Evolutionary conservation across 2,888 invertebrate genomes (phyloP).

Genomic region (Leptopterna dolabrata): DNA sequence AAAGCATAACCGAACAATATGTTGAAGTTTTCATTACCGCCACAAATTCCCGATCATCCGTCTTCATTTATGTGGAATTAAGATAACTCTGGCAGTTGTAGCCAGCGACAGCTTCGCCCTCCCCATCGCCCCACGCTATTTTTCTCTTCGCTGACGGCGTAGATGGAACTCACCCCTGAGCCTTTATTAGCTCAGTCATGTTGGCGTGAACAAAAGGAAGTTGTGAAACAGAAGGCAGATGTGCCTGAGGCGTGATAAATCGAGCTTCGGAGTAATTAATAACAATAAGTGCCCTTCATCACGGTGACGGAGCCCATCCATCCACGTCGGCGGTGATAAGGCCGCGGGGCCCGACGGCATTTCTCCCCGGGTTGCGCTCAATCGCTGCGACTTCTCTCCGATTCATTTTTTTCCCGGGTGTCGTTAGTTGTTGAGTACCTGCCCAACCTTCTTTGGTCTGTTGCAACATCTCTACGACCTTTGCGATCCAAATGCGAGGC

Average conservation of each 20-base stretch:
- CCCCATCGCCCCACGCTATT: neutral
- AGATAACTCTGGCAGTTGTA: constrained; percentile 22
- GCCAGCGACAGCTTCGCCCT: neutral
- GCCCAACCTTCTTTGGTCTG: no score
- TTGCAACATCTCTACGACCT: no score
- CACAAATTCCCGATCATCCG: neutral
- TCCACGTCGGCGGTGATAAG: constrained; percentile 44
- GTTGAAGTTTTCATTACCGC: constrained; percentile 1
- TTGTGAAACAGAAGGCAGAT: constrained; percentile 52
- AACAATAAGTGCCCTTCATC: constrained; percentile 52
- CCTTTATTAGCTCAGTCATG: constrained; percentile 47
- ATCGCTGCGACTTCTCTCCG: neutral
- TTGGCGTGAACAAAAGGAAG: constrained; percentile 51
- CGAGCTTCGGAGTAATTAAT: constrained; percentile 51
- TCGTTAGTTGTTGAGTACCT: neutral
- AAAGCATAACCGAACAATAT: neutral
- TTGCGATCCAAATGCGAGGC: no score
- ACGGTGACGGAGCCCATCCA: constrained; percentile 44
- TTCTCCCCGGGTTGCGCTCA: constrained; percentile 15
- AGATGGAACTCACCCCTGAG: constrained; percentile 21
- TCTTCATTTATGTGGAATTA: constrained; percentile 46
- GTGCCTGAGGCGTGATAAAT: constrained; percentile 47
- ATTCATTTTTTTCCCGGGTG: constrained; percentile 11
- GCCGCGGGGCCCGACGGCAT: neutral
- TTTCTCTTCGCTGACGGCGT: constrained; percentile 10